phyloP scores from a whole-genome alignment of 2,797 vertebrate genomes.

The Hyperoplus lanceolatus region DNA sequence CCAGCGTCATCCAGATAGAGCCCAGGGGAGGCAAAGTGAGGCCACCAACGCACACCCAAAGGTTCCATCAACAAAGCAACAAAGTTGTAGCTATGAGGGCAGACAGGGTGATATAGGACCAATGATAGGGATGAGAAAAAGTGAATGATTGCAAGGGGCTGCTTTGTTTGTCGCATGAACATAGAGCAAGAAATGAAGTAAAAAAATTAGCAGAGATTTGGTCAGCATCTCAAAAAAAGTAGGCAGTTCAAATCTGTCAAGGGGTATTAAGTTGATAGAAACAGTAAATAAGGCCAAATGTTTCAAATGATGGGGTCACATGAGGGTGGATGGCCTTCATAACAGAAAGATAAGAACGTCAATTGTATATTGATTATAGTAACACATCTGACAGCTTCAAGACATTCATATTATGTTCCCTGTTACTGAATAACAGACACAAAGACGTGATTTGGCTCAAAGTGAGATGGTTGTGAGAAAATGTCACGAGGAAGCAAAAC shows the following conservation, averaged over 20 bases:
- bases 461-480: not conserved
- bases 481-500: constrained; percentile 14
- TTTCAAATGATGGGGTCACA: not conserved
- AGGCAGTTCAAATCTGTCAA: not conserved
- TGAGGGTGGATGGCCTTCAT: not conserved
- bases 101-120: not conserved
- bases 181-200: not conserved
- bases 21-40: constrained; percentile 33
- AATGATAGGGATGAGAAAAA: constrained; percentile 4
- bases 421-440: not conserved
- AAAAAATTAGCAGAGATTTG: not conserved
- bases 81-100: constrained; percentile 7
- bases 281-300: too few relatives aligned
- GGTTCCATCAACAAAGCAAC: constrained; percentile 18
- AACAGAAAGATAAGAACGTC: constrained; percentile 24
- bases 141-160: not conserved
- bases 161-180: not conserved
- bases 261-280: not conserved
- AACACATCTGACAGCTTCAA: constrained; percentile 6
- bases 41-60: constrained; percentile 41
- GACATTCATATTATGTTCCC: not conserved
- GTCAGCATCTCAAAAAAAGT: constrained; percentile 18
- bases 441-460: constrained; percentile 3
- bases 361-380: constrained; percentile 16
- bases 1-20: constrained; percentile 65